Evolutionary conservation across 2,888 invertebrate genomes (phyloP).

Genomic region (Hyposoter dolosus): DNA sequence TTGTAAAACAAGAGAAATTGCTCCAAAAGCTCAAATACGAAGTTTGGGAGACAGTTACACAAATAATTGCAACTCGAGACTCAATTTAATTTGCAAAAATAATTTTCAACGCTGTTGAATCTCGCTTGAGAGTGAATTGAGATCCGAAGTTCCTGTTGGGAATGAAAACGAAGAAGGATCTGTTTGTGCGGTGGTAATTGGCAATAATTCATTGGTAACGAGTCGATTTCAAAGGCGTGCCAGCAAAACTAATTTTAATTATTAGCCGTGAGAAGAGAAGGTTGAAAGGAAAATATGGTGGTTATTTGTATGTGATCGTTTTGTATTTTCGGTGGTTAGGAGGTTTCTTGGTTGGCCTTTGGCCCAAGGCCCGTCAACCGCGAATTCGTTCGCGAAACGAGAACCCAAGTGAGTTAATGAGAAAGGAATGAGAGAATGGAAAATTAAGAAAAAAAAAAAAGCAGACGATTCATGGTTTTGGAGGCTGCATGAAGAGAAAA

Average conservation of each 20-base stretch:
- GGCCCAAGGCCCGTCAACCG: constrained; percentile 47
- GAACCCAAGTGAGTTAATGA: constrained; percentile 33
- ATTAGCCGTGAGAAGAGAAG: constrained; percentile 4
- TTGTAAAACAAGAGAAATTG: background rate
- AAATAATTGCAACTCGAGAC: background rate
- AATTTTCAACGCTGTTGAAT: background rate
- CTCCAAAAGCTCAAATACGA: background rate
- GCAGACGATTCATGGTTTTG: background rate
- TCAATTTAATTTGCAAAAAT: background rate
- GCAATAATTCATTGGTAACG: constrained; percentile 36
- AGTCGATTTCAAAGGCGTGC: background rate
- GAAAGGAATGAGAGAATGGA: constrained; percentile 21
- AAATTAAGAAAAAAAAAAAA: constrained; percentile 4
- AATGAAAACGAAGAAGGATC: constrained; percentile 36
- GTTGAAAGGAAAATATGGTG: background rate
- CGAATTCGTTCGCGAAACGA: constrained; percentile 31
- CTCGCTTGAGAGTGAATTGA: background rate
- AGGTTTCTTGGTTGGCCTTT: constrained; percentile 55
- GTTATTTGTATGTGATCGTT: constrained; percentile 46
- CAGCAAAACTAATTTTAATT: constrained; percentile 50
- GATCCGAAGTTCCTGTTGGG: background rate
- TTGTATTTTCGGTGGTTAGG: constrained; percentile 25
- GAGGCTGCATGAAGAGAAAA: background rate
- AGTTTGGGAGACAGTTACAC: background rate
- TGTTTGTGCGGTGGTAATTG: constrained; percentile 39